Base-by-base conservation (phyloP, 1,140 invertebrate species). In the Platorchestia sp. region DNA sequence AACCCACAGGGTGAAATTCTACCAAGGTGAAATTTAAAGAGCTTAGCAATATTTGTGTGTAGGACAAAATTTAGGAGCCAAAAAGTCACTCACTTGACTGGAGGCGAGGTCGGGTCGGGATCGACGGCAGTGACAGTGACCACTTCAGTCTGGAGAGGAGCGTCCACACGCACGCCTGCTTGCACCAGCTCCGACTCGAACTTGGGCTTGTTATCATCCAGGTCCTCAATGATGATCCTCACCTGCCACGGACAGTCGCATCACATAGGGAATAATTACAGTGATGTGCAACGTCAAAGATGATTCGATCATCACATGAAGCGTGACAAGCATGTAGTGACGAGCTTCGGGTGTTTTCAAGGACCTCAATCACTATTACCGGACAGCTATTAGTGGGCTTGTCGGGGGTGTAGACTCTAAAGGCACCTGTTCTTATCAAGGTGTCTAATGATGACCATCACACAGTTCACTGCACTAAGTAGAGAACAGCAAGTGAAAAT, bases 141-240 rank as follows among this genome's bases (percentile, higher is more conserved):
- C 14, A 99, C 97, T 90, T 98, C 97, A 0, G 98, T 98, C 95
- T 98, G 98, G 40, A 98, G 97, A 0, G 98, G 98, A 0, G 98
- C 98, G 96, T 98, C 98, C 0, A 98, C 97, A 43, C 98, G 97
- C 0, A 98, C 98, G 6, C 98, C 97, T 97, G 95, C 91, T 96
- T 96, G 95, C 47, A 96, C 86, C n/a, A 95, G 87, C 3, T 91
- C 36, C n/a, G 95, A 90, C 43, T 95, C 93, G 86, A 96, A 96
- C 19, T 95, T 95, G 22, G 96, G 95, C 45, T 95, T 96, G 93
- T 96, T 96, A 75, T 96, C 96, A 95, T 96, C 96, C 41, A 96
- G 91, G 89, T 96, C 96, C 42, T 95, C 95, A 22, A 96, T 95
- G 51, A 96, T 0, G 27, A 96, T 95, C 27, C 59, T 90, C 40